These are phyloP conservation scores for Bryconaethiops microstoma DNA, from an alignment of 2,797 vertebrate species.

Conservation along the genomic window DNA sequence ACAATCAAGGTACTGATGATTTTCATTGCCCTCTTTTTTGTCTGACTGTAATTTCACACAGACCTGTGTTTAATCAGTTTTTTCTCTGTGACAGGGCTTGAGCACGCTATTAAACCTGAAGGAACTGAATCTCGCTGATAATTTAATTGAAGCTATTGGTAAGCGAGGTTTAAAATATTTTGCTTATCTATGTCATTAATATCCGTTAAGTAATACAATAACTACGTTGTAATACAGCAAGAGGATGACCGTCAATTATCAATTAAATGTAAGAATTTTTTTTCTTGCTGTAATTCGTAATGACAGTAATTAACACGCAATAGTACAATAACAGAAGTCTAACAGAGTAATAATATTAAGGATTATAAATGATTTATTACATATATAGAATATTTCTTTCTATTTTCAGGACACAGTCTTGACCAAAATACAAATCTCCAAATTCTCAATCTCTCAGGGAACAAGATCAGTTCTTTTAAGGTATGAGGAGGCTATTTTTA, in stretches of 20 bases:
- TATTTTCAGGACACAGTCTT: slow-evolving; percentile 74
- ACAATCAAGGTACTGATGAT: slow-evolving; percentile 75
- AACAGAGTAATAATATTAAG: background rate
- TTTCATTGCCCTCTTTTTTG: background rate
- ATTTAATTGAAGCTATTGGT: slow-evolving; percentile 82
- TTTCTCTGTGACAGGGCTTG: slow-evolving; percentile 73
- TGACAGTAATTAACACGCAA: background rate
- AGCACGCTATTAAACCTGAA: slow-evolving; percentile 77
- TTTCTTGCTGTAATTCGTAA: background rate
- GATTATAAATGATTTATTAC: too few relatives aligned
- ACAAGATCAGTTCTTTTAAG: slow-evolving; percentile 88
- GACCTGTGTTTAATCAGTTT: slow-evolving; percentile 5
- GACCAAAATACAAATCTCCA: slow-evolving; percentile 81
- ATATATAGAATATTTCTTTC: background rate
- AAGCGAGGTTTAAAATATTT: slow-evolving; percentile 54
- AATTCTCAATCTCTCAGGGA: slow-evolving; percentile 88
- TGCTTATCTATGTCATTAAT: too few relatives aligned
- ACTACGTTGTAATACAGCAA: too few relatives aligned
- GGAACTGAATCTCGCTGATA: slow-evolving; percentile 88
- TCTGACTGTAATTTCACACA: background rate
- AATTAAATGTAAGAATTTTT: too few relatives aligned
- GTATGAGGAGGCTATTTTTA: slow-evolving; percentile 51
- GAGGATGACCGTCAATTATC: too few relatives aligned
- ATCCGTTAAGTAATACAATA: too few relatives aligned
- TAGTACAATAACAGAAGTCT: too few relatives aligned